A percentile compares a stretch with the other conserved stretches of the same genome.
These are phyloP conservation scores for Steromphala cineraria DNA, from an alignment of 2,888 invertebrate species.

Conservation along the genomic window DNA sequence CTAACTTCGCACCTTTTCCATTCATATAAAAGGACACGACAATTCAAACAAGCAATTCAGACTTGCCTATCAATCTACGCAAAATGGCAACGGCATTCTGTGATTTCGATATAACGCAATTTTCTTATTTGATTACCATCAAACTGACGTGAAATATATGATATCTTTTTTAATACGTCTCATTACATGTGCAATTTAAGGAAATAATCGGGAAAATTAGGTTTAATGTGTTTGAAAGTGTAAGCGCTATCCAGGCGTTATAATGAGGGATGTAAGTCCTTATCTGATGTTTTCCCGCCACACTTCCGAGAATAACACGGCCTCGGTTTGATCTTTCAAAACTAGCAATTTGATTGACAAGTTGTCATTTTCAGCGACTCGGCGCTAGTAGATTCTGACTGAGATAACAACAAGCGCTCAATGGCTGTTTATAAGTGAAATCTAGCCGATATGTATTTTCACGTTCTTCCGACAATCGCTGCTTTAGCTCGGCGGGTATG, in stretches of 20 bases:
- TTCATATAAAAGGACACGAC: conserved; percentile 3
- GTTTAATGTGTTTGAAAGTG: no score
- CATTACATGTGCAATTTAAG: no score
- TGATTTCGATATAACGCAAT: neutral
- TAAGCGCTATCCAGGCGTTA: neutral
- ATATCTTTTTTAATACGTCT: no score
- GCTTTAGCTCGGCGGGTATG: neutral
- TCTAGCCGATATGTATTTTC: conserved; percentile 13
- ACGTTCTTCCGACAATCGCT: neutral
- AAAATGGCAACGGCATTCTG: neutral
- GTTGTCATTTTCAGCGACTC: conserved; percentile 18
- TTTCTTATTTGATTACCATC: neutral
- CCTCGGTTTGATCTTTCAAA: conserved; percentile 16
- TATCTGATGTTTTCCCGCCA: conserved; percentile 8
- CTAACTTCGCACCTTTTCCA: conserved; percentile 3
- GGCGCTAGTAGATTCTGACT: conserved; percentile 13
- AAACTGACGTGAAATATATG: no score
- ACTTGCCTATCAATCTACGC: neutral
- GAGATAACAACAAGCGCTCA: neutral
- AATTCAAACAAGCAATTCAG: conserved; percentile 15
- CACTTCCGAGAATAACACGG: conserved; percentile 9
- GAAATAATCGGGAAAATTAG: no score
- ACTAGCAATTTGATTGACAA: conserved; percentile 11
- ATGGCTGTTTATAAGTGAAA: neutral
- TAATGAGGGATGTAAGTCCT: neutral